Base-by-base conservation (phyloP, 2,113 vertebrate species). In the Leucoraja erinaceus region DNA sequence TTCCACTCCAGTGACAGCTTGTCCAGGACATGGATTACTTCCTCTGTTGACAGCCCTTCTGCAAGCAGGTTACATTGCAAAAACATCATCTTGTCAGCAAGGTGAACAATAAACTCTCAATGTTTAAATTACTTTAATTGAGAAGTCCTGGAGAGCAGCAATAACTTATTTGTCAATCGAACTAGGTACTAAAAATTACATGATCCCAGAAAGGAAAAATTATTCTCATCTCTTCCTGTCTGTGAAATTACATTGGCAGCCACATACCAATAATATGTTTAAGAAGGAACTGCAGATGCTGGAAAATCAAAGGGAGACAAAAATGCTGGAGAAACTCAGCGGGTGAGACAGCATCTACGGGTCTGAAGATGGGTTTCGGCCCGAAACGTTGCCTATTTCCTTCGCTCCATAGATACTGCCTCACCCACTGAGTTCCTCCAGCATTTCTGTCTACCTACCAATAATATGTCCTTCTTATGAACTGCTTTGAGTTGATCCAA, bases 1-100 rank as follows among this genome's bases (percentile, higher is more conserved):
- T 97, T 97, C 97, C 97, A 98, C 74, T 97, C 97, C 0, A 94
- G 94, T 5, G 93, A 93, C 61, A 97, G 93, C 94, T 96, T 95
- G 94, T 95, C 96, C 94, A 97, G 94, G 92, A 93, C 11, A 38
- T 74, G 94, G 93, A 96, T 94, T 93, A 96, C 84, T 93, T 97
- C 96, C 94, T 95, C 95, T 0, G 94, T 93, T 72, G 96, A 93
- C 94, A 96, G 93, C 78, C 97, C 97, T 93, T 98, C 98, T 98
- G 78, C 2, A 93, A 22, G 79, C 25, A 94, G 12, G 38, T 47
- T 25, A 74, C 18, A 91, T 47, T 47, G 4, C 31, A 91, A 18
- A 70, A 38, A 25, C 9, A 90, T 86, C 4, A 54, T 12, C 14
- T 11, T 28, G 12, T 10, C 28, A 88, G 2, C 9, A 63, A 31